These are phyloP conservation scores for Norana najaformis DNA, from an alignment of 2,888 invertebrate genomes.

Conservation along the genomic window DNA sequence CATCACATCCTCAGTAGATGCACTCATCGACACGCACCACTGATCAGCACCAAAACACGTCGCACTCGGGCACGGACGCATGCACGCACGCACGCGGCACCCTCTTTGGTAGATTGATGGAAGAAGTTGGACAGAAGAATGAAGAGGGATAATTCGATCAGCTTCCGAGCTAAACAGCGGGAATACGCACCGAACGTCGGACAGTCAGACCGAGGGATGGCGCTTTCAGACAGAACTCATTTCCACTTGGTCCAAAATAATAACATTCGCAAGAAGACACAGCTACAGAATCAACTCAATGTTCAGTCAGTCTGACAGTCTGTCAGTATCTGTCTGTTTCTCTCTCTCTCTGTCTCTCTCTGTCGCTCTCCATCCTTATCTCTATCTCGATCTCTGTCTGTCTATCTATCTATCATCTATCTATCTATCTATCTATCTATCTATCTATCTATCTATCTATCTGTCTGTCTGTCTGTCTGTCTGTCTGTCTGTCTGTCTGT, in stretches of 20 bases:
- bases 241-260: constrained; percentile 5
- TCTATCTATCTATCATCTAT: too few species aligned
- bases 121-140: not conserved
- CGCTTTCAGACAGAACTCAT: not conserved
- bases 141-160: not conserved
- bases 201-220: not conserved
- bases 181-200: not conserved
- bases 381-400: not conserved
- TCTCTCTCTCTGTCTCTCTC: not conserved
- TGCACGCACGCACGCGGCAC: not conserved
- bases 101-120: not conserved
- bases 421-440: too few species aligned
- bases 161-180: not conserved
- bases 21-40: not conserved
- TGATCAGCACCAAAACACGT: not conserved
- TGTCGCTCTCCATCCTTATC: not conserved
- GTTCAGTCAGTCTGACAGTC: too few species aligned
- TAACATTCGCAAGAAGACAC: not conserved
- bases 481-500: too few species aligned
- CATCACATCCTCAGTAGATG: not conserved
- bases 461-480: too few species aligned
- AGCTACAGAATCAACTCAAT: not conserved
- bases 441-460: too few species aligned
- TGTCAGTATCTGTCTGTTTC: too few species aligned
- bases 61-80: not conserved